Base-by-base conservation (phyloP, 2,888 invertebrate genomes). In the Drosophila cognata region DNA sequence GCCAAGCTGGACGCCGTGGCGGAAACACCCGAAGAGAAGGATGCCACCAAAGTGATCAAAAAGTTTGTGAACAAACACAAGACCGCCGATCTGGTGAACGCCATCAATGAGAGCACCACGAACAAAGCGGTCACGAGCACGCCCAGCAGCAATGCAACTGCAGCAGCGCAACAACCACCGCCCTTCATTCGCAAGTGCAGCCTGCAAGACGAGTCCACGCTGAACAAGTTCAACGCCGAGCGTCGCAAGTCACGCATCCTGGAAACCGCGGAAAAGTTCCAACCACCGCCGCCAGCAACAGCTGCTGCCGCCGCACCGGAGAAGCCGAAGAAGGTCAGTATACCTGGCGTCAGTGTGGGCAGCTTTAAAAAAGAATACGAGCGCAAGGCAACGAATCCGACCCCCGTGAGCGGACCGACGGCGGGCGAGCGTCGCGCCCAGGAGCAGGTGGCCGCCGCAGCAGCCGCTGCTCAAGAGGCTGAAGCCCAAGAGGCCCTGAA, bases 291-390 rank as follows among this genome's bases (percentile, higher is more conserved):
- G 10, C 77, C 76, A 36, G 74, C 73, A 29, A 31, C 65, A 10
- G 33, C 66, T 2, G 21, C 69, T 21, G 57, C 21, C 2, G 62
- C 57, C 2, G 63, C 59, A 1, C 62, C 74, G 0, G 94, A 94
- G 57, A 97, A 97, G 91, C 96, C 96, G 41, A 97, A 97, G 93
- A 97, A 97, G 92, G 94, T 97, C 59, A 95, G 96, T 78, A 96
- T 97, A 90, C 96, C 97, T 36, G 95, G 95, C 38, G 97, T 97
- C 21, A 97, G 96, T 92, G 97, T 98, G 1, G 97, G 96, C 61
- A 97, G 96, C 91, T 97, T 96, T 82, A 97, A 97, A 84, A 96
- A 96, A 86, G 97, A 97, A 85, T 98, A 97, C 90, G 97, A 98
- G 92, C 94, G 96, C 62, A 96, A 96, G 92, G 96, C 96, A 0